Evolutionary conservation across 2,797 vertebrate genomes (phyloP).

Genomic region (Coccyzus lansbergi): DNA sequence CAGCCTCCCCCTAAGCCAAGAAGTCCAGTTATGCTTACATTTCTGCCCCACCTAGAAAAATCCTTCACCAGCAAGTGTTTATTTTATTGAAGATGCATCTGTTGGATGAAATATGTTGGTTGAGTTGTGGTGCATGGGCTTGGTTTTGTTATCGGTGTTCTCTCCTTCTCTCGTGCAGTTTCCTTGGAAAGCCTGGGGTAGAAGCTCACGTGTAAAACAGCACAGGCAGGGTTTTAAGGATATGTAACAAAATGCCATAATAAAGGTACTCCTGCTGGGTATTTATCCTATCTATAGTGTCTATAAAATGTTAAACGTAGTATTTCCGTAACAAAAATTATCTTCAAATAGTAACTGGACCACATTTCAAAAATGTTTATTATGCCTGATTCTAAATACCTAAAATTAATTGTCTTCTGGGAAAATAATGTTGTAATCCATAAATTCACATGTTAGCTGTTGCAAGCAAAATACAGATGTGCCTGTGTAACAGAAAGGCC

Average conservation of each 20-base stretch:
- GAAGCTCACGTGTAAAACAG: too few species aligned
- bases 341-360: background rate
- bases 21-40: too few species aligned
- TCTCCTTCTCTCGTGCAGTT: too few species aligned
- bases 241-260: slow-evolving; percentile 2
- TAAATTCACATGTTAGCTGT: background rate
- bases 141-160: too few species aligned
- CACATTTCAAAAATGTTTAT: background rate
- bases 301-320: background rate
- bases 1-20: too few species aligned
- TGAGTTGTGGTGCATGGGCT: too few species aligned
- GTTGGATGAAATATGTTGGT: too few species aligned
- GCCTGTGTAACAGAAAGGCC: background rate
- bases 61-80: too few species aligned
- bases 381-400: background rate
- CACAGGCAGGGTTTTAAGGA: background rate
- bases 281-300: background rate
- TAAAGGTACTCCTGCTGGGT: background rate
- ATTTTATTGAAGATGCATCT: too few species aligned
- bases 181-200: too few species aligned
- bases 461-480: background rate
- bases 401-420: background rate
- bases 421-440: background rate
- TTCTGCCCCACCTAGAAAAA: too few species aligned
- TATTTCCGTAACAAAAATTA: background rate